These are phyloP conservation scores for Pelecanus crispus DNA, from an alignment of 2,113 vertebrate genomes.

Conservation along the genomic window DNA sequence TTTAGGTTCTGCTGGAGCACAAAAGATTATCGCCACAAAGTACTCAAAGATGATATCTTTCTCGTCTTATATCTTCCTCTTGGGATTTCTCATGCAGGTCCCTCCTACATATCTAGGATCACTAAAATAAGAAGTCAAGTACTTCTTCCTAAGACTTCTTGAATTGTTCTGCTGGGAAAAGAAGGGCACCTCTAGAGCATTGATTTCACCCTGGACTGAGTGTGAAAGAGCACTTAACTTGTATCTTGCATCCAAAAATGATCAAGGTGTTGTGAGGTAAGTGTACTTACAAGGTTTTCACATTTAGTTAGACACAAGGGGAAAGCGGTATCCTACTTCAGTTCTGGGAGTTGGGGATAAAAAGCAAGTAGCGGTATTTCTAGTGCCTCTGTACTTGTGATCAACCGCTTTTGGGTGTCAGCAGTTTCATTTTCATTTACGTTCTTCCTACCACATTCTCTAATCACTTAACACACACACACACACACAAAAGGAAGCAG, in stretches of 20 bases:
- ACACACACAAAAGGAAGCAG: neutral
- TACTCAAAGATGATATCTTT: neutral
- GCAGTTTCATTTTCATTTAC: neutral
- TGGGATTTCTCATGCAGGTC: neutral
- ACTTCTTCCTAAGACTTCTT: neutral
- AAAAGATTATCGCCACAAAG: neutral
- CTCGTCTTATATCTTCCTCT: neutral
- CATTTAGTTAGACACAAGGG: neutral
- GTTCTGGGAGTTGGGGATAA: neutral
- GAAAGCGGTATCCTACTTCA: neutral
- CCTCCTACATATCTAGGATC: neutral
- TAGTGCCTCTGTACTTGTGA: neutral
- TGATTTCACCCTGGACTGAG: neutral
- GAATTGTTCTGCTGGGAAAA: neutral
- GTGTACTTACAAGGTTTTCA: neutral
- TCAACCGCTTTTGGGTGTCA: neutral
- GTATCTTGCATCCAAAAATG: neutral
- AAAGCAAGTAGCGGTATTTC: neutral
- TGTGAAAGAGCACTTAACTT: neutral
- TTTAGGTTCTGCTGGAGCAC: neutral
- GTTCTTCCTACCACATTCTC: neutral
- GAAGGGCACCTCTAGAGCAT: neutral
- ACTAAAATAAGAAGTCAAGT: neutral
- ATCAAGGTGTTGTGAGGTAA: neutral
- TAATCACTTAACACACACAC: neutral